Evolutionary conservation across 2,113 vertebrate species (phyloP), one percentile per base, ranked within the genome.

Genomic region (Clinocottus analis): DNA sequence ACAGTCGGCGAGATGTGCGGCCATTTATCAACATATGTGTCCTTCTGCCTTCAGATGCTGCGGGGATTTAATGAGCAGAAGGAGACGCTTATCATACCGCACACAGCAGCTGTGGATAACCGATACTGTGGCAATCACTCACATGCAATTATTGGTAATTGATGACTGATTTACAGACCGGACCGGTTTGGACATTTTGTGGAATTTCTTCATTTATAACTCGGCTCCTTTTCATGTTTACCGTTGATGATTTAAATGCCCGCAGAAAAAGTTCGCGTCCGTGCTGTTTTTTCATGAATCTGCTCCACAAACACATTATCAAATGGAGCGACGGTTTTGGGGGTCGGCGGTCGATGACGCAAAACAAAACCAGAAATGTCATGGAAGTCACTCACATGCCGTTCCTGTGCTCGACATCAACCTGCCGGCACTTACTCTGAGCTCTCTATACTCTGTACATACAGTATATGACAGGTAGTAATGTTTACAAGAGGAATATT

Each of bases 401-500:
- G 21, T 41, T 33, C n/a, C 23, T 39, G 16, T 49, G 29, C 37
- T 63, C n/a, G 19, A 58, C 58, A 62, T 58, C 37, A 37, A 2
- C 66, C 14, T 47, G 16, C 31, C 33, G 25, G 16, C 65, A 21
- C 31, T n/a, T 31, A 2, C 3, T 68, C 8, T 63, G 13, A 17
- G 14, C 45, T 45, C 43, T 41, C 39, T 13, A 41, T 41, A 11
- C 39, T 33, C 2, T 31, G 11, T 14, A 59, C 4, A 56, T 35
- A 31, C n/a, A n/a, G n/a, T 31, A 31, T 31, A 31, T 66, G 33
- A 47, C 72, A 55, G 61, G 17, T 62, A 75, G n/a, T 45, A 35
- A 78, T 85, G 65, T 80, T 71, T 64, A 68, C 60, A 67, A 14
- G 31, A 51, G 25, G 59, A 10, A 69, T 65, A 80, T 67, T 72